These are phyloP conservation scores for Creontiades dilutus DNA, from an alignment of 2,888 invertebrate genomes.

Conservation along the genomic window DNA sequence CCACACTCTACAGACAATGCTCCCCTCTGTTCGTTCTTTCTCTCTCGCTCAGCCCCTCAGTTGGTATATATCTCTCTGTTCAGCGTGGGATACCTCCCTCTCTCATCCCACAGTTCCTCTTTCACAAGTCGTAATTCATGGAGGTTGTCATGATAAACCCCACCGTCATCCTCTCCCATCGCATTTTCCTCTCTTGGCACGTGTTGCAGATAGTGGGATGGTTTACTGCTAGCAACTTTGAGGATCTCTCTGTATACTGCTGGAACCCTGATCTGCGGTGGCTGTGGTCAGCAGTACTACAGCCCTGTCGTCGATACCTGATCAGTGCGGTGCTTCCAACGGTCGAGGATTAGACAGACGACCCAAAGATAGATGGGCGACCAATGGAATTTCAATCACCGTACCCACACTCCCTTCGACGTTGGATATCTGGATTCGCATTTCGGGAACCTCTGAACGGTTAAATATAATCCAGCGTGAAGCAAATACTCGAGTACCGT, in stretches of 20 bases:
- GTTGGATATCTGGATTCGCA: too few relatives aligned
- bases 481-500: too few relatives aligned
- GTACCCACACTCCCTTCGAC: too few relatives aligned
- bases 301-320: too few relatives aligned
- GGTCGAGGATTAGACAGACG: too few relatives aligned
- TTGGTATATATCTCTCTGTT: not conserved
- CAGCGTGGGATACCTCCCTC: not conserved
- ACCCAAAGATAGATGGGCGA: too few relatives aligned
- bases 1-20: not conserved
- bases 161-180: not conserved
- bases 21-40: not conserved
- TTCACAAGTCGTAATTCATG: constrained; percentile 20
- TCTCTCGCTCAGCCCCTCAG: not conserved
- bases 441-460: too few relatives aligned
- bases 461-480: too few relatives aligned
- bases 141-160: constrained; percentile 24
- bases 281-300: too few relatives aligned
- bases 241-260: not conserved
- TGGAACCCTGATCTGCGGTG: too few relatives aligned
- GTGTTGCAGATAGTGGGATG: constrained; percentile 23
- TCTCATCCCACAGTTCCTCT: not conserved
- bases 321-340: too few relatives aligned
- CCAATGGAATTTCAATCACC: too few relatives aligned
- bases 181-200: constrained; percentile 28
- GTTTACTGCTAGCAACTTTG: constrained; percentile 22